Conservation (phyloP, 2,113 vertebrate species). For the Gallinago undulata region DNA sequence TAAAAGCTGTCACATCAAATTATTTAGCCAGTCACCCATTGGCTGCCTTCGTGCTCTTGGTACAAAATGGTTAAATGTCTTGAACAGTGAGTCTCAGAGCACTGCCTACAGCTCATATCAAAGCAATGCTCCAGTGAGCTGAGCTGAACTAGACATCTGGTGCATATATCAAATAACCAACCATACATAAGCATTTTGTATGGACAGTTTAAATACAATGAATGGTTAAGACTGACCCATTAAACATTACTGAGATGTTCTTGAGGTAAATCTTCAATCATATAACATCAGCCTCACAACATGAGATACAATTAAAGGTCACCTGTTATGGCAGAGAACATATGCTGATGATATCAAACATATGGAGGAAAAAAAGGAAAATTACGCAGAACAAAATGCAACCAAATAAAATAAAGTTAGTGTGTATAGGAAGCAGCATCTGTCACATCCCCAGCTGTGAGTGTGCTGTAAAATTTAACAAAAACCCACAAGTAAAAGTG, state of each 20-base stretch:
- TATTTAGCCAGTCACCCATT: not conserved
- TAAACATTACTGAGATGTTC: constrained; percentile 45
- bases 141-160: constrained; percentile 14
- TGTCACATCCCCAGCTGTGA: not conserved
- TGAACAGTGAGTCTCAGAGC: not conserved
- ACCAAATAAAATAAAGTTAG: not conserved
- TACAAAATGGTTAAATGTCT: not conserved
- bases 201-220: constrained; percentile 32
- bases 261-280: constrained; percentile 56
- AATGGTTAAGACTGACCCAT: constrained; percentile 40
- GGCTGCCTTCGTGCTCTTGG: not conserved
- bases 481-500: not conserved
- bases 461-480: not conserved
- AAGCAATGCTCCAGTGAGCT: not conserved
- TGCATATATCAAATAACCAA: constrained; percentile 21
- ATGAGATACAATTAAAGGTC: constrained; percentile 50
- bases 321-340: not conserved
- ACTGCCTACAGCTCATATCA: not conserved
- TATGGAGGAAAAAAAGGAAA: not conserved
- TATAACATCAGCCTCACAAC: constrained; percentile 22
- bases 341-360: constrained; percentile 37
- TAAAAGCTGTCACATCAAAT: not conserved
- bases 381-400: not conserved
- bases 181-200: constrained; percentile 26
- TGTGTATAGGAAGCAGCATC: not conserved